Evolutionary conservation across 2,113 vertebrate species (phyloP).

Genomic region (Corydoras maculifer): DNA sequence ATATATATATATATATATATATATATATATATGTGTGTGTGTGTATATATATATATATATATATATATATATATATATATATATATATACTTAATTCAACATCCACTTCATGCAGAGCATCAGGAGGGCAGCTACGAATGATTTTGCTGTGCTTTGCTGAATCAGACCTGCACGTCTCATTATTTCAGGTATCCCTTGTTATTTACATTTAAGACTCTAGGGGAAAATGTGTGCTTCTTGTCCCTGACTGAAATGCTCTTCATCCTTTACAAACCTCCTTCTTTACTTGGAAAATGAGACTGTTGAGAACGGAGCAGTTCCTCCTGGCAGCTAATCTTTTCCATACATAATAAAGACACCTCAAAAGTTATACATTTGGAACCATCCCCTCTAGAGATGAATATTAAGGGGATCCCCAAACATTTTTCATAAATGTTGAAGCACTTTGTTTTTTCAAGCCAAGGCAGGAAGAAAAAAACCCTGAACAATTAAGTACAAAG

Average conservation of each 20-base stretch:
- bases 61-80: too few relatives aligned
- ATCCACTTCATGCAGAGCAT: constrained; percentile 30
- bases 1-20: too few relatives aligned
- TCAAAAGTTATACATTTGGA: too few relatives aligned
- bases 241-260: neutral
- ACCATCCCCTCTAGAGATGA: too few relatives aligned
- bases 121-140: constrained; percentile 35
- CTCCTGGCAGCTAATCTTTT: too few relatives aligned
- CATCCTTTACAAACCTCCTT: neutral
- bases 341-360: too few relatives aligned
- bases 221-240: neutral
- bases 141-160: constrained; percentile 17
- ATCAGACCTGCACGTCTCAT: constrained; percentile 30
- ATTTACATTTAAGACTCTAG: constrained; percentile 1
- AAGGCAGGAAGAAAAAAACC: neutral
- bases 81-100: constrained; percentile 18
- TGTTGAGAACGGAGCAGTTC: neutral
- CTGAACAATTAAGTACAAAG: constrained; percentile 9
- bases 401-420: too few relatives aligned
- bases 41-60: too few relatives aligned
- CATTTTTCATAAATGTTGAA: too few relatives aligned
- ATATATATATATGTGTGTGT: too few relatives aligned
- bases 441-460: neutral
- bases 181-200: neutral
- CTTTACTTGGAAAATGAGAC: neutral